Conservation (phyloP, 2,888 invertebrate species). For the Aphidius colemani region DNA sequence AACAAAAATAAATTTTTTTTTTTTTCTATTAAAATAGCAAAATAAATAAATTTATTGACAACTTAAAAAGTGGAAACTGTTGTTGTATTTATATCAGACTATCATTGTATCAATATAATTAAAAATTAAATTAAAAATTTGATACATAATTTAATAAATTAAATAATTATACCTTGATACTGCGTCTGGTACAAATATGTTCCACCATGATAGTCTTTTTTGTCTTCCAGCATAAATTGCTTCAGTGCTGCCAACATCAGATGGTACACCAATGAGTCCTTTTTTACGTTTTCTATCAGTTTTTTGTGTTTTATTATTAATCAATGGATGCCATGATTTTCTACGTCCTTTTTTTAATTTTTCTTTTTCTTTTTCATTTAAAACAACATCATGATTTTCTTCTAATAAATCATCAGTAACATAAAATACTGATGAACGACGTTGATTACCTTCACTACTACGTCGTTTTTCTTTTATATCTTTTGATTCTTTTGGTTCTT, state of each 20-base stretch:
- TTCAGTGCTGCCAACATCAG: conserved; percentile 61
- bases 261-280: conserved; percentile 61
- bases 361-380: conserved; percentile 32
- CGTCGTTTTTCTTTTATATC: conserved; percentile 50
- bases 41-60: too few species aligned
- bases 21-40: too few species aligned
- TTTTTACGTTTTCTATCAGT: conserved; percentile 62
- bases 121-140: not conserved
- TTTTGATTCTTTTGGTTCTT: conserved; percentile 31
- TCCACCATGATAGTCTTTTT: conserved; percentile 88
- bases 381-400: conserved; percentile 44
- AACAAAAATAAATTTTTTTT: too few species aligned
- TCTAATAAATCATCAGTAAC: conserved; percentile 52
- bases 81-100: too few species aligned
- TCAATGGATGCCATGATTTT: conserved; percentile 66
- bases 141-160: not conserved
- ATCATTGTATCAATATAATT: too few species aligned
- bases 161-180: conserved; percentile 47
- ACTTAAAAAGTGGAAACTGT: too few species aligned
- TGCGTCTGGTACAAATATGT: conserved; percentile 78
- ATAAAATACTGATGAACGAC: conserved; percentile 55
- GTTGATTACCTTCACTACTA: conserved; percentile 40
- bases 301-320: conserved; percentile 43
- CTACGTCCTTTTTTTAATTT: conserved; percentile 65
- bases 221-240: conserved; percentile 63